Evolutionary conservation across 2,113 vertebrate species (phyloP).

Genomic region (Erythrocercus mccallii): DNA sequence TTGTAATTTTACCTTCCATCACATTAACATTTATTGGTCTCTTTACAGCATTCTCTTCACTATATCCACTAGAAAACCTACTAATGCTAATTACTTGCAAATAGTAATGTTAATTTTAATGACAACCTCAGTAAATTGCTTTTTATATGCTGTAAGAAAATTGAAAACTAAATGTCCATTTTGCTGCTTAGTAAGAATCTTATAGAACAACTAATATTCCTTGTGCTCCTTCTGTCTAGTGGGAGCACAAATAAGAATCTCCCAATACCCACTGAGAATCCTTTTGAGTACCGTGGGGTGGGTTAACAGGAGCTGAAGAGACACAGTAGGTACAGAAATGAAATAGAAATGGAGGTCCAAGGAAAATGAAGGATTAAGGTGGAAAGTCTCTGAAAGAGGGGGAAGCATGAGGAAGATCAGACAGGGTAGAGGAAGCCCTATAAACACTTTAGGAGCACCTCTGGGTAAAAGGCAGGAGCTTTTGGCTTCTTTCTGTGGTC

Average conservation of each 20-base stretch:
- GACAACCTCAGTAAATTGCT: conserved; percentile 24
- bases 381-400: neutral
- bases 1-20: neutral
- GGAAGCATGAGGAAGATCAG: neutral
- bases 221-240: neutral
- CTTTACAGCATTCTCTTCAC: neutral
- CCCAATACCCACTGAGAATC: neutral
- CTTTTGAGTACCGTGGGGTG: neutral
- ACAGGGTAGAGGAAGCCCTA: neutral
- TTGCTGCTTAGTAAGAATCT: conserved; percentile 3
- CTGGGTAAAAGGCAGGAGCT: neutral
- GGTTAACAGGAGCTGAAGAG: neutral
- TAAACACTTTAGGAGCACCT: neutral
- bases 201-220: neutral
- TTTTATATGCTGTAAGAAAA: conserved; percentile 41
- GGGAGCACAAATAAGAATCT: neutral
- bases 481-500: neutral
- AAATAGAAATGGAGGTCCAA: neutral
- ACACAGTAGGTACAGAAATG: neutral
- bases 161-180: conserved; percentile 3
- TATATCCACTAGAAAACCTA: neutral
- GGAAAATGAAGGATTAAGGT: neutral
- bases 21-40: conserved; percentile 25
- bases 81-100: conserved; percentile 44
- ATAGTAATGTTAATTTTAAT: conserved; percentile 40